Evolutionary conservation across 2,113 vertebrate species (phyloP).

Genomic region (Microcebus ravelobensis): DNA sequence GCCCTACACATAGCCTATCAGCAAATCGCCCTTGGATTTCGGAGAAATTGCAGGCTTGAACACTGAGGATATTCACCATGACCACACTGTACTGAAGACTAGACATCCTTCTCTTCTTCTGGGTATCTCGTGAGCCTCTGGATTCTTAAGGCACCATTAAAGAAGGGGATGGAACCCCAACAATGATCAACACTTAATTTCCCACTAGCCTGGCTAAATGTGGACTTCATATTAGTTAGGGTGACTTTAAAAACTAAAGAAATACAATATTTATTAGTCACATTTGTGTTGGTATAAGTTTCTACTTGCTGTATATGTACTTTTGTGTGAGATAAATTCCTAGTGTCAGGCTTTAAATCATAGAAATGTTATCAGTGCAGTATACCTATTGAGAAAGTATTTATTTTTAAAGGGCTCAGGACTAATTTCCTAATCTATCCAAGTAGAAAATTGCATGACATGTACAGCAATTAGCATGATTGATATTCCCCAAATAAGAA

Average conservation of each 20-base stretch:
- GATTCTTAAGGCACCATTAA: not conserved
- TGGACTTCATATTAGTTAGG: not conserved
- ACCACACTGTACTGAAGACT: not conserved
- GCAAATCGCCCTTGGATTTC: not conserved
- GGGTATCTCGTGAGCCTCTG: not conserved
- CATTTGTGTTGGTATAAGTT: not conserved
- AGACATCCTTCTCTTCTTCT: not conserved
- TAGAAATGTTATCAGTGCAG: not conserved
- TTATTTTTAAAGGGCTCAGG: not conserved
- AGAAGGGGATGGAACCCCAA: not conserved
- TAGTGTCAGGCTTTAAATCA: not conserved
- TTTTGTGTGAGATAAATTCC: constrained; percentile 32
- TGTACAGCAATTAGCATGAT: not conserved
- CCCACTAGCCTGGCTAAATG: not conserved
- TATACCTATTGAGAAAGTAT: not conserved
- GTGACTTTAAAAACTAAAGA: not conserved
- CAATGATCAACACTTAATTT: not conserved
- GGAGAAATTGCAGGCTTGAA: not conserved
- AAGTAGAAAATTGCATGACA: not conserved
- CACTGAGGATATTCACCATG: not conserved
- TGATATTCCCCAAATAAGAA: not conserved
- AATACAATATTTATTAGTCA: not conserved
- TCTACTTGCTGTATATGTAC: not conserved
- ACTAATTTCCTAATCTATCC: not conserved
- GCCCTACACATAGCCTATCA: not conserved